Base-by-base conservation (phyloP, 2,888 invertebrate species). In the Pyrgus malvae region DNA sequence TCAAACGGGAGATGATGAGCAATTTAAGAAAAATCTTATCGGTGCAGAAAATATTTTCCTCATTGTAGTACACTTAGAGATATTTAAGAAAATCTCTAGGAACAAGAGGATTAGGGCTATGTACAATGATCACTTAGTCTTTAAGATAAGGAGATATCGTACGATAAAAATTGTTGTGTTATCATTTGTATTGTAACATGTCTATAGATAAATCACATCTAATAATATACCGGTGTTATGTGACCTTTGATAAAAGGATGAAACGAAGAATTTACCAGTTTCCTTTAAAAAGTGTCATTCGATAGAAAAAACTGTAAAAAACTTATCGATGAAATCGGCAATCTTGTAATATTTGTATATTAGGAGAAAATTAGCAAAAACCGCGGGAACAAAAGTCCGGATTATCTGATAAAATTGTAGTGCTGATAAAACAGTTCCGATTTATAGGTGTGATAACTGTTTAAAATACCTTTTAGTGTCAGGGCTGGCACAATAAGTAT, bases 151-250 rank as follows among this genome's bases (percentile, higher is more conserved):
- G n/a, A n/a, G n/a, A 21, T 45, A 45, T 17, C 31, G 19, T 0
- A 8, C n/a, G 11, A 23, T 29, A 35, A 35, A 17, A 21, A 19
- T 31, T 14, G 21, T 35, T 46, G 33, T 46, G 35, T 46, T 21
- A 35, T 45, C n/a, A 19, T 14, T 8, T 31, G 31, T 11, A 33
- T 35, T 27, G 21, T 14, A 3, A 12, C 23, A 14, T 46, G 35
- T 46, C 46, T 46, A 23, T 46, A 46, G 46, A 46, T 46, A 46
- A 46, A 46, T 46, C 45, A 45, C 45, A 16, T 45, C 11, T 45
- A 6, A 29, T 11, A 5, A 31, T 19, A 19, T 12, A 11, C 3
- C 31, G 25, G n/a, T 11, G 8, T 44, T n/a, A n/a, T n/a, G n/a
- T n/a, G n/a, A n/a, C n/a, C n/a, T n/a, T n/a, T n/a, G n/a, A n/a